Evolutionary conservation across 1,140 invertebrate genomes (phyloP).

Genomic region (Nasonia vitripennis): DNA sequence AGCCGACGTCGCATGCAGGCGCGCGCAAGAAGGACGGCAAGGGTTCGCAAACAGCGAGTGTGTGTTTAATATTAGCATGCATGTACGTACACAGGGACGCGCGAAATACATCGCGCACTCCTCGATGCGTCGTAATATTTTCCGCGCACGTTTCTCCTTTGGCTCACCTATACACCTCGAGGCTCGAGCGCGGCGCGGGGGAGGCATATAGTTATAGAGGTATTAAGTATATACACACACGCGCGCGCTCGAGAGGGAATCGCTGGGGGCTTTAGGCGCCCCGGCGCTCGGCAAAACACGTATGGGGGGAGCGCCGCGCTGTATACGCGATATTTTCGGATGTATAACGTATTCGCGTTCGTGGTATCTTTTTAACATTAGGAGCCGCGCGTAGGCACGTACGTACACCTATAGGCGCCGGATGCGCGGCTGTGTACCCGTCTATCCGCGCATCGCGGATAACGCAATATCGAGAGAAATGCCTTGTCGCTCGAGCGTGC

Average conservation of each 20-base stretch:
- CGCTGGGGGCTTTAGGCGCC: neutral
- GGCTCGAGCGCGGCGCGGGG: neutral
- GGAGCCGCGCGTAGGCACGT: neutral
- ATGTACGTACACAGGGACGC: neutral
- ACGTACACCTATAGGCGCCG: neutral
- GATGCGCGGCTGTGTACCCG: too few relatives aligned
- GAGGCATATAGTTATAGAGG: neutral
- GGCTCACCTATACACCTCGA: neutral
- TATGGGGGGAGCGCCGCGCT: neutral
- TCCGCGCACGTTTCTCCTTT: constrained; percentile 36
- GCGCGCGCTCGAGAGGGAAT: neutral
- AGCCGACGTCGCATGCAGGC: neutral
- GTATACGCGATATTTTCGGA: constrained; percentile 21
- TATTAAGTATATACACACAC: neutral
- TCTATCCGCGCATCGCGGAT: constrained; percentile 3
- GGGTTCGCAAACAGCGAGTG: neutral
- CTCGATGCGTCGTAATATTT: constrained; percentile 39
- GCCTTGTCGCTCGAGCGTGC: neutral
- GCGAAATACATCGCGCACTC: constrained; percentile 14
- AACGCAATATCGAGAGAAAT: constrained; percentile 33
- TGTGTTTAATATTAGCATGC: constrained; percentile 28
- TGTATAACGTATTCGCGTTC: constrained; percentile 33
- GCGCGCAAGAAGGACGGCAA: neutral
- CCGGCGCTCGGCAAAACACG: neutral
- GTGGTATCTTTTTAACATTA: constrained; percentile 52